Conservation (phyloP, 30 jellyfish, hydroid and myxozoan species). For the Mastigias papua region DNA sequence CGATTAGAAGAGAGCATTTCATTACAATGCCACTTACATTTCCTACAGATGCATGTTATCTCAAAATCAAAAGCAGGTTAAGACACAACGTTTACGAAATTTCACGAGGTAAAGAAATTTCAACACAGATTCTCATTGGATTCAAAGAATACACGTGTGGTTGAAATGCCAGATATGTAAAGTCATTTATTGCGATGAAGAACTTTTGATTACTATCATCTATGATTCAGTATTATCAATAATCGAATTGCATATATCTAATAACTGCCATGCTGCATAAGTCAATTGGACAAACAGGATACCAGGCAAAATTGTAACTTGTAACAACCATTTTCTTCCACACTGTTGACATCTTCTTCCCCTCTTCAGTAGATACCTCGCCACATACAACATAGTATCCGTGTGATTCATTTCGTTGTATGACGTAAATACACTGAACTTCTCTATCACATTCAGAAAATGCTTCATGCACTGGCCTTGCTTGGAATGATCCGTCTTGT, state of each 20-base stretch:
- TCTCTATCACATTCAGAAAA: constrained; percentile 8
- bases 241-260: neutral
- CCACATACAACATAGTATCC: neutral
- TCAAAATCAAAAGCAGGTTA: too few species aligned
- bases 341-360: neutral
- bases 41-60: too few species aligned
- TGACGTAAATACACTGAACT: neutral
- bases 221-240: too few species aligned
- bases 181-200: too few species aligned
- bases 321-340: neutral
- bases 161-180: too few species aligned
- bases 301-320: neutral
- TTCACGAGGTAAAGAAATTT: too few species aligned
- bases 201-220: too few species aligned
- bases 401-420: neutral
- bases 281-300: neutral
- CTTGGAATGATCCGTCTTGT: neutral
- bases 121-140: too few species aligned
- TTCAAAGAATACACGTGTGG: too few species aligned
- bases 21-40: too few species aligned
- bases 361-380: neutral
- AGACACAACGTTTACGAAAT: too few species aligned
- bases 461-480: neutral
- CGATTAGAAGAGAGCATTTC: too few species aligned
- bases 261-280: neutral